Percentiles rank a stretch among this genome's conserved stretches.
Evolutionary conservation across 2,113 vertebrate genomes (phyloP).

Genomic region (Aplodontia rufa): DNA sequence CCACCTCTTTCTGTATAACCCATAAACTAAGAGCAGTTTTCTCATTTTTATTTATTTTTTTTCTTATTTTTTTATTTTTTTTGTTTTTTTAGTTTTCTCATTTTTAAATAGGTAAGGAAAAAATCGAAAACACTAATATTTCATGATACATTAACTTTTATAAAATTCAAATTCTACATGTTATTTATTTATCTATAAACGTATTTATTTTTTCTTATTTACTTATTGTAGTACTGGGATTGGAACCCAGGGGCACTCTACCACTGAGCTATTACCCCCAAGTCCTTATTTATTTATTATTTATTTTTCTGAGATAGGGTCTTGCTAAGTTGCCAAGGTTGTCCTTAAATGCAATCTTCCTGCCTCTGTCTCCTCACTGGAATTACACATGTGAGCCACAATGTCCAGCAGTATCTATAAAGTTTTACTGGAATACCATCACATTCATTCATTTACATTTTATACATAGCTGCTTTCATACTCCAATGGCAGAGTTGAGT

Average conservation of each 20-base stretch:
- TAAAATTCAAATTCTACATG: conserved; percentile 4
- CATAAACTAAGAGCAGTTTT: neutral
- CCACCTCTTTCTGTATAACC: neutral
- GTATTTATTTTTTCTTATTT: neutral
- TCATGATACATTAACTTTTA: neutral
- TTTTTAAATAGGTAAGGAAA: neutral
- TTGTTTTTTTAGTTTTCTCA: too few relatives aligned
- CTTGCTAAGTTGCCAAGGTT: too few relatives aligned
- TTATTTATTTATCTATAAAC: too few relatives aligned
- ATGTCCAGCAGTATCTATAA: neutral
- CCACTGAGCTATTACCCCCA: too few relatives aligned
- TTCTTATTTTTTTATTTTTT: too few relatives aligned
- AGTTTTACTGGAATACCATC: neutral
- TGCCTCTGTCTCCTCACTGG: too few relatives aligned
- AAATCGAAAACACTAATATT: conserved; percentile 4
- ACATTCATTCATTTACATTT: neutral
- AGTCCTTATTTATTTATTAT: too few relatives aligned
- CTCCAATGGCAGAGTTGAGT: neutral
- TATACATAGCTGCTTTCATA: neutral
- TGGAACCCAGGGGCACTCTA: too few relatives aligned
- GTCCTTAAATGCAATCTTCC: too few relatives aligned
- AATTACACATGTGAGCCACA: too few relatives aligned
- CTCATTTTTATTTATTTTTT: conserved; percentile 13
- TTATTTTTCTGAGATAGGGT: too few relatives aligned
- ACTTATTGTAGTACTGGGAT: neutral